phyloP scores from a whole-genome alignment of 1,140 invertebrate genomes.

The Scylla paramamosain region DNA sequence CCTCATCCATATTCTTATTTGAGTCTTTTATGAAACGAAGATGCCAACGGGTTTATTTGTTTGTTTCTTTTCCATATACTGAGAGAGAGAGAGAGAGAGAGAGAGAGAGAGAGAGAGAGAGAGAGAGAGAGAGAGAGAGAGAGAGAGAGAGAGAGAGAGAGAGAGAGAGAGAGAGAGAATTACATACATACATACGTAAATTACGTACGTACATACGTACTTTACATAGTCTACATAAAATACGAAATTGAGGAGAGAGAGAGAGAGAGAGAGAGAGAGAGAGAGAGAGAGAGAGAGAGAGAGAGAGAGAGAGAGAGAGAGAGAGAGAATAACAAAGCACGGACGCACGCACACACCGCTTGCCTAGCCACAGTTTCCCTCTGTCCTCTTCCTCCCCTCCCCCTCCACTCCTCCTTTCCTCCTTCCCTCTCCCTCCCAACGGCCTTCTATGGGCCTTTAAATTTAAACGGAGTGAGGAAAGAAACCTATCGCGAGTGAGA shows the following conservation, averaged over 20 bases:
- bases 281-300: conserved; percentile 16
- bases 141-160: too few relatives aligned
- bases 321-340: background rate
- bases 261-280: background rate
- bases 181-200: too few relatives aligned
- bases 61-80: too few relatives aligned
- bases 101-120: too few relatives aligned
- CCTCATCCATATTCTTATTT: background rate
- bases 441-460: conserved; percentile 23
- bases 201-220: too few relatives aligned
- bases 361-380: conserved; percentile 39
- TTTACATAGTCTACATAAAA: too few relatives aligned
- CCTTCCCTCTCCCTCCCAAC: background rate
- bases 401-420: background rate
- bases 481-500: conserved; percentile 13
- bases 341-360: conserved; percentile 32
- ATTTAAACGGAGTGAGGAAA: conserved; percentile 34
- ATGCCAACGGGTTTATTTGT: too few relatives aligned
- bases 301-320: conserved; percentile 20
- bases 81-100: too few relatives aligned
- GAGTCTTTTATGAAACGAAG: too few relatives aligned
- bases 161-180: too few relatives aligned
- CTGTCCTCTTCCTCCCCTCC: background rate
- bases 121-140: too few relatives aligned
- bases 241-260: background rate